phyloP scores from a whole-genome alignment of 2,113 vertebrate species.

The Thomomys bottae region DNA sequence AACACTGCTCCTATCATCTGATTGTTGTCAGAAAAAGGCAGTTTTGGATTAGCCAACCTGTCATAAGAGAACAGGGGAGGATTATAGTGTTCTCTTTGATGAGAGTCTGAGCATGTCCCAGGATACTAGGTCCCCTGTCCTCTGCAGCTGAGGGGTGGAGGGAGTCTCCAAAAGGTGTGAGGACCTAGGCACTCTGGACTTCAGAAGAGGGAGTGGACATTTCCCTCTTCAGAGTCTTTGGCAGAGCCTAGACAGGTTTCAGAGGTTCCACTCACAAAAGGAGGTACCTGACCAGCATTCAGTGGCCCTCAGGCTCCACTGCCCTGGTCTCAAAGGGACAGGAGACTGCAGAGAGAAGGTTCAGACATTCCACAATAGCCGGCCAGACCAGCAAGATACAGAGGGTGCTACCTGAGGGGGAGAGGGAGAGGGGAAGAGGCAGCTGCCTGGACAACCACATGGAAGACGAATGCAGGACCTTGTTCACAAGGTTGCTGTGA shows the following conservation, averaged over 20 bases:
- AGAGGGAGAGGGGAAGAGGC: no score
- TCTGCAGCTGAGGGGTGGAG: background rate
- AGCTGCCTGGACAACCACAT: accelerated
- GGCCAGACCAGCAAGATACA: background rate
- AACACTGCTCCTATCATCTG: background rate
- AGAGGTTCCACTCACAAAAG: no score
- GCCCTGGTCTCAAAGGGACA: background rate
- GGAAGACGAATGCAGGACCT: background rate
- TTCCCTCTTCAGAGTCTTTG: background rate
- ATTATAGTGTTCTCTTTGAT: background rate
- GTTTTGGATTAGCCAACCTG: background rate
- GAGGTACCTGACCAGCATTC: background rate
- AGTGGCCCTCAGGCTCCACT: background rate
- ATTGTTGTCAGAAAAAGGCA: background rate
- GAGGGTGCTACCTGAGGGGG: accelerated
- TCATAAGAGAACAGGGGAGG: background rate
- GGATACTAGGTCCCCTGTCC: background rate
- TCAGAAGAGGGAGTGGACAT: background rate
- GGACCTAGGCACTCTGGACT: no score
- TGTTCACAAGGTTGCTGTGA: background rate
- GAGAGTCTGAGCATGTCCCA: background rate
- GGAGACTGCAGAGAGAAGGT: background rate
- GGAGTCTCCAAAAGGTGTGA: background rate
- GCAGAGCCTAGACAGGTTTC: background rate
- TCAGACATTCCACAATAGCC: background rate